Evolutionary conservation across 2,888 invertebrate species (phyloP), one percentile per base, ranked within the genome.

Genomic region (Carterocephalus palaemon): DNA sequence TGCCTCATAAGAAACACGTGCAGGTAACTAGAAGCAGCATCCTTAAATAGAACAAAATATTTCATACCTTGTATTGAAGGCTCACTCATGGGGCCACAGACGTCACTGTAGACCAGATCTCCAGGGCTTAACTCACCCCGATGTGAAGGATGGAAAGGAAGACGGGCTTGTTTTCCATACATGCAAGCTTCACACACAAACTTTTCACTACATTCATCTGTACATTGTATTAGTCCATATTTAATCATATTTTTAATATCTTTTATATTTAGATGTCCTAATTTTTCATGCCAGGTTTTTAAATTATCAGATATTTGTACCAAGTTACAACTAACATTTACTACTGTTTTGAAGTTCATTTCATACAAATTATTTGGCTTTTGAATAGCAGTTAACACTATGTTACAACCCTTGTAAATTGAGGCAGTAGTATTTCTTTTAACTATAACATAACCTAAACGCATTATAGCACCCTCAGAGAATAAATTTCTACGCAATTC

Each of bases 41-140:
- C n/a, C n/a, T n/a, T 46, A 9, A 62, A 58, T 2, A 59, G 20
- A 2, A 60, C 46, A 52, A 60, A 57, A n/a, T n/a, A n/a, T n/a
- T n/a, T n/a, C n/a, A n/a, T n/a, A n/a, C n/a, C n/a, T n/a, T n/a
- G n/a, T n/a, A 22, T 55, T 4, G n/a, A 55, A 1, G 48, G 5
- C 1, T 42, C 10, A 5, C 36, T 34, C 1, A 55, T 43, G 12
- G 56, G 56, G n/a, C n/a, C n/a, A n/a, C n/a, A n/a, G n/a, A n/a
- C n/a, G n/a, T n/a, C n/a, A n/a, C n/a, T n/a, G n/a, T n/a, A n/a
- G n/a, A n/a, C n/a, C n/a, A n/a, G n/a, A n/a, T n/a, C n/a, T n/a
- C 0, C 56, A 56, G 4, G 31, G 3, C 4, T 2, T 31, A 5
- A 19, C 6, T 19, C 19, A 4, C 19, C 19, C 6, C 19, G 19